Percentiles rank a stretch among this genome's conserved stretches.
phyloP scores from a whole-genome alignment of 2,113 vertebrate species.

The Caretta caretta region DNA sequence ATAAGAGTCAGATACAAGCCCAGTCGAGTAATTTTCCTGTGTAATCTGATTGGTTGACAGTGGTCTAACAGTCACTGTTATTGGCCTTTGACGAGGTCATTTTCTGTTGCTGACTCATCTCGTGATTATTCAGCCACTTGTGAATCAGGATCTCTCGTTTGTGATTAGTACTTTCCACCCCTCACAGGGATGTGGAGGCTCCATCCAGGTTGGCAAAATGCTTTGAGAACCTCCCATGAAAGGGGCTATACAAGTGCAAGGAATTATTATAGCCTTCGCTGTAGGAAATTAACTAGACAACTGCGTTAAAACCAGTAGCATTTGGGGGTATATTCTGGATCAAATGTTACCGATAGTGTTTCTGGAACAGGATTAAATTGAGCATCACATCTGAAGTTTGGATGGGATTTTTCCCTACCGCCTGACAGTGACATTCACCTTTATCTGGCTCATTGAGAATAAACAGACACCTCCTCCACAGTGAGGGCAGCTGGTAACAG shows the following conservation, averaged over 20 bases:
- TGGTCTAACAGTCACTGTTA: background rate
- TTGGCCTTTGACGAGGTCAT: background rate
- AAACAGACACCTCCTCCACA: background rate
- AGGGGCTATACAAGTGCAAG: rapidly evolving
- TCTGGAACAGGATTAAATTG: background rate
- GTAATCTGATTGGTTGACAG: rapidly evolving
- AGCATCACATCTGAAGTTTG: background rate
- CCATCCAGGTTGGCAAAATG: rapidly evolving
- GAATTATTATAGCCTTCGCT: background rate
- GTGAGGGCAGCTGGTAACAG: background rate
- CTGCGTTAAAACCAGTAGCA: background rate
- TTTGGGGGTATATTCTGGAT: background rate
- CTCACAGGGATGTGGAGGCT: background rate
- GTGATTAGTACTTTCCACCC: too few species aligned
- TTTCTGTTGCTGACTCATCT: too few species aligned
- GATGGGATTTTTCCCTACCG: background rate
- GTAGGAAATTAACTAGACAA: background rate
- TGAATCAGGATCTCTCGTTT: background rate
- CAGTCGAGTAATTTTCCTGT: background rate
- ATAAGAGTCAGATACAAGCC: background rate
- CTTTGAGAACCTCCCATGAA: background rate
- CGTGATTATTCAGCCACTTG: rapidly evolving
- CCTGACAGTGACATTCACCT: background rate
- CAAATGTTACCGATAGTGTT: background rate
- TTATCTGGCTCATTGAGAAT: background rate